Evolutionary conservation across 2,113 vertebrate genomes (phyloP).

Genomic region (human): GRCh38 chr1:202395501-202396000

Average conservation of each 20-base stretch:
- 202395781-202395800: background rate
- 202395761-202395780: background rate
- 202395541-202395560: background rate
- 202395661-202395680: background rate
- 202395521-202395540: background rate
- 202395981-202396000: background rate
- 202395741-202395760: background rate
- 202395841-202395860: slow-evolving; percentile 1
- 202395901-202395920: background rate
- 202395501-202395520: background rate
- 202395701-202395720: background rate
- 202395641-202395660: background rate
- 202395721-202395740: background rate
- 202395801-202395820: background rate
- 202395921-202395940: background rate
- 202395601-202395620: background rate
- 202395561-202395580: background rate
- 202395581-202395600: background rate
- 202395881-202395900: background rate
- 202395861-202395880: background rate
- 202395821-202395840: background rate
- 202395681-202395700: background rate
- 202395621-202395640: background rate
- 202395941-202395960: background rate
- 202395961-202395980: background rate